Percentiles rank a stretch among this genome's conserved stretches.
These are phyloP conservation scores for Thinocorus orbignyianus DNA, from an alignment of 2,113 vertebrate genomes.

Conservation along the genomic window DNA sequence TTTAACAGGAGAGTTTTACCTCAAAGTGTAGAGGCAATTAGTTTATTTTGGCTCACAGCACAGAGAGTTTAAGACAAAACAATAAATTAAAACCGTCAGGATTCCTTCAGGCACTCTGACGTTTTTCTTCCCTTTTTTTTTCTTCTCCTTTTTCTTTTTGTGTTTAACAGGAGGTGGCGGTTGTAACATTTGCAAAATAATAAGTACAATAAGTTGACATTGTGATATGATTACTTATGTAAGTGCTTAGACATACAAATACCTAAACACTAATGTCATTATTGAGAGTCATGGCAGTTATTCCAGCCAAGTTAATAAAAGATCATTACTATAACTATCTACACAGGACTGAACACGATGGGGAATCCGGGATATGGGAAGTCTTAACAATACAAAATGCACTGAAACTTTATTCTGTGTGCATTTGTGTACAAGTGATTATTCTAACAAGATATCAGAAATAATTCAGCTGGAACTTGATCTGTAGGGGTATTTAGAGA, in stretches of 20 bases:
- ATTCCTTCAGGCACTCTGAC: slow-evolving; percentile 44
- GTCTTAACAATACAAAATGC: neutral
- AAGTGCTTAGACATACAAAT: slow-evolving; percentile 62
- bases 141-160: neutral
- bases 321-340: slow-evolving; percentile 63
- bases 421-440: neutral
- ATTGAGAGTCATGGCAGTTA: slow-evolving; percentile 50
- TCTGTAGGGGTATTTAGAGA: neutral
- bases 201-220: slow-evolving; percentile 50
- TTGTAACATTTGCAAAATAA: slow-evolving; percentile 71
- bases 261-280: slow-evolving; percentile 63
- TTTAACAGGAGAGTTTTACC: slow-evolving; percentile 26
- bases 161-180: slow-evolving; percentile 56
- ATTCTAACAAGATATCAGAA: slow-evolving; percentile 5
- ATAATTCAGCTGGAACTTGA: neutral
- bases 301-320: slow-evolving; percentile 70
- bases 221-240: slow-evolving; percentile 65
- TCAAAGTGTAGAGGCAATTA: slow-evolving; percentile 41
- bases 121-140: neutral
- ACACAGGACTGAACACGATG: slow-evolving; percentile 68
- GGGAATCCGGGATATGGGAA: slow-evolving; percentile 37
- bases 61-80: slow-evolving; percentile 38
- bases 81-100: slow-evolving; percentile 43
- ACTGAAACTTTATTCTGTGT: neutral
- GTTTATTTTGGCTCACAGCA: slow-evolving; percentile 63